Percentiles rank a stretch among this genome's conserved stretches.
phyloP scores from a whole-genome alignment of 2,888 invertebrate species.

The Leptodirus hochenwartii region DNA sequence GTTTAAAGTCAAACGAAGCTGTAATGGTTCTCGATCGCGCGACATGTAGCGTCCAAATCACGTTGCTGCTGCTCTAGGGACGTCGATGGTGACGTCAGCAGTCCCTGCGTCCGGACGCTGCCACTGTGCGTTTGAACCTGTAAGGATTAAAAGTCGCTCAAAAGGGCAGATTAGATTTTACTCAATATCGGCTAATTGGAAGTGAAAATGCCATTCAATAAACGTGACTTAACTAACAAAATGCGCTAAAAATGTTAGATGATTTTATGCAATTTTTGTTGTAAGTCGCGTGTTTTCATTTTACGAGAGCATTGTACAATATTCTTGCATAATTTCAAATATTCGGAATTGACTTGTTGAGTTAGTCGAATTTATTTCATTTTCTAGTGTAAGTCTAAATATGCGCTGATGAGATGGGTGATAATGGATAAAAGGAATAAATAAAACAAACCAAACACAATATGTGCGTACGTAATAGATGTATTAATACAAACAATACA shows the following conservation, averaged over 20 bases:
- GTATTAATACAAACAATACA: conserved; percentile 4
- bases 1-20: conserved; percentile 40
- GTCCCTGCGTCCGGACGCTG: conserved; percentile 61
- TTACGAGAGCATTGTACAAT: too few relatives aligned
- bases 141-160: conserved; percentile 14
- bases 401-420: neutral
- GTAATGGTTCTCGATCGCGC: conserved; percentile 75
- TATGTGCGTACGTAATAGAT: neutral
- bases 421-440: too few relatives aligned
- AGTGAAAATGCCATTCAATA: too few relatives aligned
- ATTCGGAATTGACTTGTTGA: conserved; percentile 1
- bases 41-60: conserved; percentile 25
- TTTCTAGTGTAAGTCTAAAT: neutral
- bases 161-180: too few relatives aligned
- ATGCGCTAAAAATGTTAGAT: too few relatives aligned
- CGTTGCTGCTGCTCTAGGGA: conserved; percentile 43
- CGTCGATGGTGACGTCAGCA: conserved; percentile 58
- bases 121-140: conserved; percentile 62
- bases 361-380: neutral
- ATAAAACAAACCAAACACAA: too few relatives aligned
- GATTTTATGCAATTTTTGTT: too few relatives aligned
- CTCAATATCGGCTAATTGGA: too few relatives aligned
- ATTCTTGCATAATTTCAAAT: conserved; percentile 2
- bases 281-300: too few relatives aligned
- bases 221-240: neutral